Percentiles rank a stretch among this genome's conserved stretches.
phyloP scores from a whole-genome alignment of 2,113 vertebrate species.

The Glareola pratincola region DNA sequence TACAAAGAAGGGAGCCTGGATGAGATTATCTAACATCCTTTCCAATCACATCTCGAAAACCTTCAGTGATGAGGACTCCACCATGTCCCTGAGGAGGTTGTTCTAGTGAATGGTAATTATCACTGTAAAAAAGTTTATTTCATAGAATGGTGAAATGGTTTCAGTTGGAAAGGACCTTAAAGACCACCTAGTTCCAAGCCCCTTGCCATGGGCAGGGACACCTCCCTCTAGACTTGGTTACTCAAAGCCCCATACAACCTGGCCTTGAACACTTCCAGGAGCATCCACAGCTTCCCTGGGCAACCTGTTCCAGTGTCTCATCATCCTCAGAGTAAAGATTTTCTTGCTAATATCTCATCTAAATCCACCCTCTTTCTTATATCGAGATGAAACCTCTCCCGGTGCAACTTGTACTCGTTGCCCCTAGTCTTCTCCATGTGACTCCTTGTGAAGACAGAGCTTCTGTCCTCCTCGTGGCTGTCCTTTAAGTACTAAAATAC shows the following conservation, averaged over 20 bases:
- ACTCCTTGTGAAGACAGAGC: neutral
- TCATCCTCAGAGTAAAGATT: neutral
- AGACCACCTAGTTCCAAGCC: neutral
- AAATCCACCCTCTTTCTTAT: neutral
- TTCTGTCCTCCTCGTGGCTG: neutral
- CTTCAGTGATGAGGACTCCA: neutral
- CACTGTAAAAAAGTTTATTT: neutral
- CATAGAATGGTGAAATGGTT: neutral
- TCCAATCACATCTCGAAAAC: neutral
- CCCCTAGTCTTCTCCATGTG: neutral
- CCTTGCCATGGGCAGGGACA: neutral
- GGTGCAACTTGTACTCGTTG: neutral
- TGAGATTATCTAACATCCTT: neutral
- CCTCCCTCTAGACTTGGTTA: neutral
- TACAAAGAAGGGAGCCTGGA: neutral
- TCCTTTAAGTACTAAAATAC: neutral
- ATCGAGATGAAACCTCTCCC: neutral
- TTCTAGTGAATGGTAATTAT: neutral
- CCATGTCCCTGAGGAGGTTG: neutral
- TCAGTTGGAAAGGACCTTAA: too few relatives aligned
- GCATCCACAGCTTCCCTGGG: neutral
- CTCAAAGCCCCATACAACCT: neutral
- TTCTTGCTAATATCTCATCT: neutral
- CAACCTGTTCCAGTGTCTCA: neutral
- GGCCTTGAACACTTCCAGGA: neutral